Base-by-base conservation (phyloP, 2,113 vertebrate genomes). In the Mus pahari region DNA sequence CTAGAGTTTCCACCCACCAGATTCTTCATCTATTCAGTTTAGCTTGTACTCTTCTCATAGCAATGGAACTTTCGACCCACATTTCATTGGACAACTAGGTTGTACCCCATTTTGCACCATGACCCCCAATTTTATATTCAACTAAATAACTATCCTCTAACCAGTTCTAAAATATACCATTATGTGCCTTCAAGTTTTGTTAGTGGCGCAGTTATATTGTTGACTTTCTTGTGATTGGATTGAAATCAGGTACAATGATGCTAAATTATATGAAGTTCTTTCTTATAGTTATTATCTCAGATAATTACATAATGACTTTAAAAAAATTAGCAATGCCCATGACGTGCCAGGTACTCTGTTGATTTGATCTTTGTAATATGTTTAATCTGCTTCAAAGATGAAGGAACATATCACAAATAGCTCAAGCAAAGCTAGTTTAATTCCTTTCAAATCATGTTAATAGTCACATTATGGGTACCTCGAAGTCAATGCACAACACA, bases 1-100 rank as follows among this genome's bases (percentile, higher is more conserved):
- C 86, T 90, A 55, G 62, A 89, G 84, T 83, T 92, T 96, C 31
- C 24, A 36, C 55, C 78, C 68, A 77, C 83, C 50, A 84, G 86
- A 36, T 89, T 50, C 55, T 83, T 64, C 22, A 45, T 31, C 13
- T 89, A 39, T 20, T 20, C 89, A 24, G 5, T 42, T 50, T 12
- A 16, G 24, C 7, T 71, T 31, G 9, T 60, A 75, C 6, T 26
- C 53, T 78, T 78, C n/a, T 79, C 31, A 19, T 53, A 26, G 42
- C 2, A 84, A 62, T 87, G 14, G 8, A 66, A 71, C 28, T 70
- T 58, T 74, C 64, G 36, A 19, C 11, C 60, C 4, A 10, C 8
- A 22, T 26, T 73, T 71, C 70, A 24, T 36, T 86, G 82, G 50
- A 20, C 64, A 92, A 7, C 5, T 81, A 50, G 14, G 42, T 86